Evolutionary conservation across 2,797 vertebrate genomes (phyloP).

Genomic region (Argyrosomus regius): DNA sequence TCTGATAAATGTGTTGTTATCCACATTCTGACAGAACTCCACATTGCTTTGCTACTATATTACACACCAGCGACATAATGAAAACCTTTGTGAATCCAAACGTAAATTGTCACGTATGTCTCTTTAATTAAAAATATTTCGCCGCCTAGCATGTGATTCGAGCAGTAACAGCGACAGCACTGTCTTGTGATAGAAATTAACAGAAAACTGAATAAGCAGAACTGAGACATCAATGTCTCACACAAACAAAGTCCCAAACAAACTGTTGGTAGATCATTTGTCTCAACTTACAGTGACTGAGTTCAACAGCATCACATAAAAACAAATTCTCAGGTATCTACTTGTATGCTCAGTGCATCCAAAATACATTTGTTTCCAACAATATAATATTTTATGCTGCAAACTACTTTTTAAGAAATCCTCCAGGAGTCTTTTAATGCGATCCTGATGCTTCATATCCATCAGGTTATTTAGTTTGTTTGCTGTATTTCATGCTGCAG

Average conservation of each 20-base stretch:
- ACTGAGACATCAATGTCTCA: background rate
- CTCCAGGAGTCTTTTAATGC: background rate
- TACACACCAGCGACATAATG: background rate
- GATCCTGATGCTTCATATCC: background rate
- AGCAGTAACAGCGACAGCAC: background rate
- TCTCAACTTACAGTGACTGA: background rate
- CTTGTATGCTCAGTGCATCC: background rate
- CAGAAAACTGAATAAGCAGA: background rate
- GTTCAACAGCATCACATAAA: background rate
- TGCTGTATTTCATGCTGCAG: background rate
- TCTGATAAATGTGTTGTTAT: background rate
- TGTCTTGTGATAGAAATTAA: background rate
- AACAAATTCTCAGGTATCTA: background rate
- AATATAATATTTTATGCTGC: background rate
- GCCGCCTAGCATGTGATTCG: background rate
- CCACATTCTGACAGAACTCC: background rate
- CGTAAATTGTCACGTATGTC: background rate
- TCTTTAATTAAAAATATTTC: background rate
- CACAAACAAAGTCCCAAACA: background rate
- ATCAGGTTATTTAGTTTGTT: background rate
- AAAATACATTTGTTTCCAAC: background rate
- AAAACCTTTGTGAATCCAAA: background rate
- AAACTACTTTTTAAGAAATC: slow-evolving; percentile 19
- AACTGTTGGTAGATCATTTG: background rate
- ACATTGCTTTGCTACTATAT: background rate